These are phyloP conservation scores for Anas platyrhynchos DNA, from an alignment of 2,113 vertebrate species.

Conservation along the genomic window DNA sequence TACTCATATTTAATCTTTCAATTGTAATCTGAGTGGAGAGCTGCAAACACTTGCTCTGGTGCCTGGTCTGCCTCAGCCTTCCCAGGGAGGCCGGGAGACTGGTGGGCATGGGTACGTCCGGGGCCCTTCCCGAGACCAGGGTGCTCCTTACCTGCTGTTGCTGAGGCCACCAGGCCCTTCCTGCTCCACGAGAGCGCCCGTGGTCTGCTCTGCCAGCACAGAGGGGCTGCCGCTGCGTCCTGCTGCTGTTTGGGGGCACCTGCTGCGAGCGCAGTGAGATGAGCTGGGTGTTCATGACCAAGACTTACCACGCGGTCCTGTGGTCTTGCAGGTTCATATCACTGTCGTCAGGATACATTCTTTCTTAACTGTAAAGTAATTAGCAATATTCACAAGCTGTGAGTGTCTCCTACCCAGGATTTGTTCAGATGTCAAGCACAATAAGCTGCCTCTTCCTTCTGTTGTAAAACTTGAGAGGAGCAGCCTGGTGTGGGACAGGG, in stretches of 20 bases:
- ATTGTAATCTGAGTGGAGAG: neutral
- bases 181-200: neutral
- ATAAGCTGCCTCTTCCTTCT: constrained; percentile 56
- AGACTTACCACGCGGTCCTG: neutral
- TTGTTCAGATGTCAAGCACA: constrained; percentile 78
- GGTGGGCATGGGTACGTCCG: neutral
- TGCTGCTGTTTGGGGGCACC: neutral
- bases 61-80: neutral
- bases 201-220: neutral
- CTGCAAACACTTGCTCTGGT: neutral
- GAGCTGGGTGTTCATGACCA: neutral
- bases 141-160: neutral
- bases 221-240: neutral
- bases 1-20: constrained; percentile 54
- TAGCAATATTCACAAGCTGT: constrained; percentile 68
- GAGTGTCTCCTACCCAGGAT: constrained; percentile 67
- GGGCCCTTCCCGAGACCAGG: neutral
- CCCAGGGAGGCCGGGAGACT: fast-evolving
- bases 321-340: neutral
- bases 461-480: neutral
- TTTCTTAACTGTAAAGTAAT: constrained; percentile 60
- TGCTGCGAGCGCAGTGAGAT: fast-evolving
- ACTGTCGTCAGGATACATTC: neutral
- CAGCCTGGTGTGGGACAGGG: neutral
- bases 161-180: neutral